Percentiles rank a stretch among this genome's conserved stretches.
Evolutionary conservation across 2,888 invertebrate species (phyloP).

Genomic region (Cephalotes varians): DNA sequence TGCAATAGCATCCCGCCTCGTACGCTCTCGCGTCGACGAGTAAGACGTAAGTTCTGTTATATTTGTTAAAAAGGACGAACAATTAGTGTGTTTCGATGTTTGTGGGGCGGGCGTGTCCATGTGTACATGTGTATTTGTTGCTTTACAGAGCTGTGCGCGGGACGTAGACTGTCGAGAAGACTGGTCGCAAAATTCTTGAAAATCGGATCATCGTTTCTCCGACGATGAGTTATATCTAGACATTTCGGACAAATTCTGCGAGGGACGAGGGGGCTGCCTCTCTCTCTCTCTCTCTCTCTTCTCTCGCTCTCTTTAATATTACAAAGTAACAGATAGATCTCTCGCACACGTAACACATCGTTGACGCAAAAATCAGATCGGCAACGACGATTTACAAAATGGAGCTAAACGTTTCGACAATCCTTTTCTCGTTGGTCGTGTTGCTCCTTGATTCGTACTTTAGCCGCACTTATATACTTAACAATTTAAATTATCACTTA

Average conservation of each 20-base stretch:
- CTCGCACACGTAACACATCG: conserved; percentile 12
- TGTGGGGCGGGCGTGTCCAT: conserved; percentile 55
- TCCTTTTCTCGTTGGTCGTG: conserved; percentile 18
- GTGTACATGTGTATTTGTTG: conserved; percentile 28
- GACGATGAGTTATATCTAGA: conserved; percentile 41
- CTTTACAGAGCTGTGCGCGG: conserved; percentile 72
- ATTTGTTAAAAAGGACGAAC: conserved; percentile 84
- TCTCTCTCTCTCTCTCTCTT: conserved; percentile 11
- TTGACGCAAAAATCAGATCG: conserved; percentile 12
- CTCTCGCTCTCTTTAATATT: conserved; percentile 48
- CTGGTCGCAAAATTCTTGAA: conserved; percentile 65
- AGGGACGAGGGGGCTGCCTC: conserved; percentile 41
- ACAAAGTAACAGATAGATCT: conserved; percentile 18
- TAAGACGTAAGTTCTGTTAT: conserved; percentile 82
- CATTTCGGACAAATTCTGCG: conserved; percentile 38
- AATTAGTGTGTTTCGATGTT: conserved; percentile 79
- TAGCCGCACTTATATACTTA: neutral
- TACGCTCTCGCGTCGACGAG: conserved; percentile 45
- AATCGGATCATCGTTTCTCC: conserved; percentile 57
- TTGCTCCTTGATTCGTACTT: conserved; percentile 2
- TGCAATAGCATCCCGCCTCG: conserved; percentile 57
- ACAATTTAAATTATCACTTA: conserved; percentile 35
- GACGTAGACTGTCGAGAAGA: conserved; percentile 62
- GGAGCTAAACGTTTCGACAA: neutral
- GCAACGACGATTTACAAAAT: conserved; percentile 13